Evolutionary conservation across 1,140 invertebrate species (phyloP).

Genomic region (Harlomillsia oculata): DNA sequence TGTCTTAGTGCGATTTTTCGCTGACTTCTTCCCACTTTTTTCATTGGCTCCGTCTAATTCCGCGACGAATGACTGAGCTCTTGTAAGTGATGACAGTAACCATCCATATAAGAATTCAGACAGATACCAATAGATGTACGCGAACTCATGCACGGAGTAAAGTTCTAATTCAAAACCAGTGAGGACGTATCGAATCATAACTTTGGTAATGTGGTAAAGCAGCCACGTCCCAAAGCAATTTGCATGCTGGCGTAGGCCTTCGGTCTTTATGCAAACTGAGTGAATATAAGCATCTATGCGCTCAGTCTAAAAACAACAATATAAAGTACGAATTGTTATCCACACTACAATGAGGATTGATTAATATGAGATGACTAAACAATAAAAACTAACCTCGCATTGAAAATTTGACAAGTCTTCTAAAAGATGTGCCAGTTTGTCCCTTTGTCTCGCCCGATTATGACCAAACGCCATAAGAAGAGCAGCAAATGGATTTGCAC

Average conservation of each 20-base stretch:
- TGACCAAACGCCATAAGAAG: constrained; percentile 87
- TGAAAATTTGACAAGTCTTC: constrained; percentile 85
- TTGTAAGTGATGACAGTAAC: constrained; percentile 76
- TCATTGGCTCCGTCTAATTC: constrained; percentile 56
- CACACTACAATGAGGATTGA: neutral
- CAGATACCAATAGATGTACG: constrained; percentile 93
- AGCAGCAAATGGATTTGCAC: constrained; percentile 73
- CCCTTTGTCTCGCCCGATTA: constrained; percentile 85
- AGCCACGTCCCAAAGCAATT: constrained; percentile 93
- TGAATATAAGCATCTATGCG: constrained; percentile 77
- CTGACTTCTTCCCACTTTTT: constrained; percentile 35
- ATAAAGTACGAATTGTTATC: neutral
- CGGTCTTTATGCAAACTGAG: constrained; percentile 56
- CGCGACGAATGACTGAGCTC: constrained; percentile 72
- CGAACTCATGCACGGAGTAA: constrained; percentile 85
- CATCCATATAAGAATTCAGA: constrained; percentile 92
- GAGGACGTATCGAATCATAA: constrained; percentile 92
- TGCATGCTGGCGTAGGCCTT: constrained; percentile 59
- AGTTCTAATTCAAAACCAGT: constrained; percentile 91
- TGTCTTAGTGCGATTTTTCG: constrained; percentile 43
- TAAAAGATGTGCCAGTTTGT: constrained; percentile 79
- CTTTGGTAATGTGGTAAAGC: constrained; percentile 83
- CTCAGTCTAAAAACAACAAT: constrained; percentile 58
- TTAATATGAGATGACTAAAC: constrained; percentile 10
- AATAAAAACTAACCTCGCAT: constrained; percentile 62